Percentiles rank a stretch among this genome's conserved stretches.
Evolutionary conservation across 1,140 invertebrate genomes (phyloP).

Genomic region (Neotoxoptera formosana): DNA sequence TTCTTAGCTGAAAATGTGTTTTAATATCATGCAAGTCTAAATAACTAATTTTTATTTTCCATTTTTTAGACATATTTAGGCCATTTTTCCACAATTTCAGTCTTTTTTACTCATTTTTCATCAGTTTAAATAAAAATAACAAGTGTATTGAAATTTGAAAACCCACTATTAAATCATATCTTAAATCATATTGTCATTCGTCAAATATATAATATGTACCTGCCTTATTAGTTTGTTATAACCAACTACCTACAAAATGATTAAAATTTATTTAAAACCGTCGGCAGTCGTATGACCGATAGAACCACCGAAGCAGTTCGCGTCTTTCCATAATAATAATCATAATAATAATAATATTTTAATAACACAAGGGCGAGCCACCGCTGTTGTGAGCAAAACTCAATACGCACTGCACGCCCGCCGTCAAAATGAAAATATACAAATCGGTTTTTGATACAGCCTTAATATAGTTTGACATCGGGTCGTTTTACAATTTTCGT

Average conservation of each 20-base stretch:
- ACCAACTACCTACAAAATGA: neutral
- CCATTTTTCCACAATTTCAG: no score
- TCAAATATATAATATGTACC: no score
- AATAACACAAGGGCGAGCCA: neutral
- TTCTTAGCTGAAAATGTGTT: no score
- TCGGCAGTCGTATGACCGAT: neutral
- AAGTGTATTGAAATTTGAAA: no score
- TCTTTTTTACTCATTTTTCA: no score
- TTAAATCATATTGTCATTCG: no score
- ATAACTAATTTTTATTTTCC: no score
- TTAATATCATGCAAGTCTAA: no score
- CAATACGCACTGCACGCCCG: neutral
- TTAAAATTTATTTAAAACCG: neutral
- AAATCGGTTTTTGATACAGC: neutral
- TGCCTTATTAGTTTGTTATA: neutral
- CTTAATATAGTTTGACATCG: neutral
- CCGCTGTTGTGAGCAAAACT: neutral
- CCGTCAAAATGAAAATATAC: neutral
- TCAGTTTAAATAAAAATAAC: no score
- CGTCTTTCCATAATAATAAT: neutral
- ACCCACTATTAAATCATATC: no score
- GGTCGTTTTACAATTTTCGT: neutral
- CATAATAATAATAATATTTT: neutral
- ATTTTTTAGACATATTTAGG: no score
- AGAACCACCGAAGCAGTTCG: neutral